Conservation (phyloP, 2,113 vertebrate genomes). For the Phalacrocorax brasilianus region DNA sequence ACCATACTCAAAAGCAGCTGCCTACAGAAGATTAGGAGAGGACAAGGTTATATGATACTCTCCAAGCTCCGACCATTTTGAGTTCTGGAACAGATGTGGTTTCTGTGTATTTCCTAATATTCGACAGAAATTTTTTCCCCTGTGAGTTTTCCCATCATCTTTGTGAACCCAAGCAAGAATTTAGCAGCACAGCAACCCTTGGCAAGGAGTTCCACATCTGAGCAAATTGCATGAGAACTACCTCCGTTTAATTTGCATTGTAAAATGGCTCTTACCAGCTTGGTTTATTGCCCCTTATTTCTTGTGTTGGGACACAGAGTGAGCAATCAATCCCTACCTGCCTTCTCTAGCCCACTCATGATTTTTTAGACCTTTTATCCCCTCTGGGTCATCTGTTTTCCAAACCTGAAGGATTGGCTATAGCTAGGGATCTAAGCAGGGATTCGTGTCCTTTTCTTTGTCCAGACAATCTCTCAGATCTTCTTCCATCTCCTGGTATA, state of each 20-base stretch:
- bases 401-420: background rate
- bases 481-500: background rate
- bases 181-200: background rate
- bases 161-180: background rate
- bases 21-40: background rate
- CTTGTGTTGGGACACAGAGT: background rate
- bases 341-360: background rate
- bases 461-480: background rate
- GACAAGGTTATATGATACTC: background rate
- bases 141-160: background rate
- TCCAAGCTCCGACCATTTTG: background rate
- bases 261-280: background rate
- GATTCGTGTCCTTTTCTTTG: background rate
- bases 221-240: background rate
- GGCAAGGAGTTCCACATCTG: background rate
- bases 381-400: background rate
- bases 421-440: background rate
- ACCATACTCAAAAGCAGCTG: background rate
- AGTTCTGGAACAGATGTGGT: constrained; percentile 2
- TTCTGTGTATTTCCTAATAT: constrained; percentile 9
- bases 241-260: background rate
- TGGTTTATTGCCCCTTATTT: background rate
- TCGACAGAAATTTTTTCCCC: background rate
- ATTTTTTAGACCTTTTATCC: background rate
- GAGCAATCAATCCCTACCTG: background rate